These are phyloP conservation scores for Edolisoma coerulescens DNA, from an alignment of 2,113 vertebrate species.

Conservation along the genomic window DNA sequence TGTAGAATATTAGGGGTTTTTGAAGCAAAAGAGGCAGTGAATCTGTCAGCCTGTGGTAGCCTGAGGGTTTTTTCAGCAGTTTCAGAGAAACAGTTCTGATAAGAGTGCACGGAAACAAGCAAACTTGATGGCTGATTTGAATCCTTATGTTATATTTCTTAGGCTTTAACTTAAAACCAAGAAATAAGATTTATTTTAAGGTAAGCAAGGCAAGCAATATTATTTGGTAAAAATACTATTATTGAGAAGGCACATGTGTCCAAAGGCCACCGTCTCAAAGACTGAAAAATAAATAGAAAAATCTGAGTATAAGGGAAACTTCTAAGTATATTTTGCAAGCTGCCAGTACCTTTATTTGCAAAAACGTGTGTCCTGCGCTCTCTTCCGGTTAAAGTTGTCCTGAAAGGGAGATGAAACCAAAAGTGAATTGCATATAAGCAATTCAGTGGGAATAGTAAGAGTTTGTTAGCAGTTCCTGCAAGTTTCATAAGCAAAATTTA, in stretches of 20 bases:
- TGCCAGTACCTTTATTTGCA: not conserved
- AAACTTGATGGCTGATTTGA: not conserved
- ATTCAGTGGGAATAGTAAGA: not conserved
- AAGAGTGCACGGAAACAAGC: not conserved
- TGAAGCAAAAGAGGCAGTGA: not conserved
- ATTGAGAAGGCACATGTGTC: not conserved
- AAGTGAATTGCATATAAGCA: not conserved
- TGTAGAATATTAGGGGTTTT: not conserved
- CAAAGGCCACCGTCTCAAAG: not conserved
- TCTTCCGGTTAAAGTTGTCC: not conserved
- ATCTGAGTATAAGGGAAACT: not conserved
- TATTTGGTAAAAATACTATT: not conserved
- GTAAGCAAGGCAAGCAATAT: not conserved
- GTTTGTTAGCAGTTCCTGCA: not conserved
- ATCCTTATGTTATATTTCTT: not conserved
- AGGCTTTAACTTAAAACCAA: not conserved
- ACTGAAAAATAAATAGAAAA: not conserved
- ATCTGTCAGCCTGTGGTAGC: not conserved
- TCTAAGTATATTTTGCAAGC: not conserved
- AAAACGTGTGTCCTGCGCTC: not conserved
- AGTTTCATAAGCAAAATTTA: not conserved
- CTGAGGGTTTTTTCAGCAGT: not conserved
- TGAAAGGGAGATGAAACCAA: not conserved
- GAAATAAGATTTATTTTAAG: not conserved
- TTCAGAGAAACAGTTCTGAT: not conserved